Evolutionary conservation across 2,797 vertebrate species (phyloP).

Genomic region (Rhabdomys pumilio): DNA sequence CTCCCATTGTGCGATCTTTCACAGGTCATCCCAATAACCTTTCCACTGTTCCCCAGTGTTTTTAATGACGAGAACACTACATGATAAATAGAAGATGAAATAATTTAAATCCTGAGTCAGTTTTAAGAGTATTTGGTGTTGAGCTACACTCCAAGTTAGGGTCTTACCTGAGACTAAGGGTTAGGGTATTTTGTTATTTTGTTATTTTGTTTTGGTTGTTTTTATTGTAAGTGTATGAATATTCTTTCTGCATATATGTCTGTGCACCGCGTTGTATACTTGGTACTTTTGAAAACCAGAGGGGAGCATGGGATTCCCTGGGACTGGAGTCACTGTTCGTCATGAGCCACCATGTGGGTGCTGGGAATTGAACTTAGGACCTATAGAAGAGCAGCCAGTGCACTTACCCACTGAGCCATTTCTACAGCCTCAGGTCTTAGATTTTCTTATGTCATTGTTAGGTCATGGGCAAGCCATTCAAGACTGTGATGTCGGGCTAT

Average conservation of each 20-base stretch:
- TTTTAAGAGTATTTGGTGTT: background rate
- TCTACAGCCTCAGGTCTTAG: background rate
- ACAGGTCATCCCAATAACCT: background rate
- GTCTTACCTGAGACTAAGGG: background rate
- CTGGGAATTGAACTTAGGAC: background rate
- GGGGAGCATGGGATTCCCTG: background rate
- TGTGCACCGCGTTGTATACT: background rate
- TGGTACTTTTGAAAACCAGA: background rate
- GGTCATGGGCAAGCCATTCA: background rate
- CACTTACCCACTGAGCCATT: background rate
- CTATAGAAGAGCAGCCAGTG: background rate
- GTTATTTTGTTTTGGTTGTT: background rate
- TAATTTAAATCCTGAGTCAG: background rate
- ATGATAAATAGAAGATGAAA: background rate
- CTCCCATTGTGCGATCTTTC: background rate
- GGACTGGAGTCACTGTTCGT: background rate
- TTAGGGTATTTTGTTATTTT: background rate
- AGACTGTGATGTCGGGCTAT: background rate
- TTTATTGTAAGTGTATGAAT: background rate
- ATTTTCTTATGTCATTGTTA: background rate
- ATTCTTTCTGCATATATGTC: background rate
- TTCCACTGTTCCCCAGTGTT: slow-evolving; percentile 13
- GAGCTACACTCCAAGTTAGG: background rate
- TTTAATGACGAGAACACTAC: slow-evolving; percentile 3
- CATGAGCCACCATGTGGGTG: background rate